phyloP scores from a whole-genome alignment of 2,888 invertebrate genomes.

The Creontiades dilutus region DNA sequence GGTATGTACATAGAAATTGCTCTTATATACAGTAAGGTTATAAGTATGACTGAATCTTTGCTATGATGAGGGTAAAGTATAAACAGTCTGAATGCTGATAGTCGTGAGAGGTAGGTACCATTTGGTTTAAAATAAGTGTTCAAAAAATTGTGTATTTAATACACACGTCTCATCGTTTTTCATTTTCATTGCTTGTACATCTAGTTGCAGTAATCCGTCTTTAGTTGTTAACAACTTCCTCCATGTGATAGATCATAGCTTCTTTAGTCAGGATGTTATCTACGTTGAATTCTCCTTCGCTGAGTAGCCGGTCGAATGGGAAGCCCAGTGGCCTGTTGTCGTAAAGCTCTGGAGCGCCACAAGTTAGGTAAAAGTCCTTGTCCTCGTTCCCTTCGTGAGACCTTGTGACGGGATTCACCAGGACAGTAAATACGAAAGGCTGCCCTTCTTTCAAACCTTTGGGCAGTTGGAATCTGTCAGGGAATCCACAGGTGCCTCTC shows the following conservation, averaged over 20 bases:
- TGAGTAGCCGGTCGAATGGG: conserved; percentile 85
- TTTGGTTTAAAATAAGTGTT: too few relatives aligned
- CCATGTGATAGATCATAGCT: conserved; percentile 82
- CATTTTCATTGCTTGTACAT: not conserved
- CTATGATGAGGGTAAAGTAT: too few relatives aligned
- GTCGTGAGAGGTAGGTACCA: too few relatives aligned
- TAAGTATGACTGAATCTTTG: too few relatives aligned
- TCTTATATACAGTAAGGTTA: too few relatives aligned
- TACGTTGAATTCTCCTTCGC: conserved; percentile 82
- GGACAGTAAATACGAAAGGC: conserved; percentile 83
- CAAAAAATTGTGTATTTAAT: too few relatives aligned
- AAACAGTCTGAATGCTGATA: too few relatives aligned
- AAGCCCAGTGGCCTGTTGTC: conserved; percentile 85
- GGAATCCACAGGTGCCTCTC: conserved; percentile 83
- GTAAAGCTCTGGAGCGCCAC: conserved; percentile 79
- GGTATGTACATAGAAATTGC: too few relatives aligned
- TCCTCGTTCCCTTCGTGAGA: conserved; percentile 73
- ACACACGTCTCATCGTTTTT: not conserved
- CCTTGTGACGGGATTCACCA: conserved; percentile 78
- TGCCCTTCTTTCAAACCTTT: conserved; percentile 85
- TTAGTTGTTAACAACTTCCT: conserved; percentile 41
- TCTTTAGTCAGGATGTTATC: conserved; percentile 83
- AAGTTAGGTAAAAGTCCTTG: conserved; percentile 78
- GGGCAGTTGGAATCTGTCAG: conserved; percentile 85
- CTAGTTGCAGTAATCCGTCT: conserved; percentile 23